These are phyloP conservation scores for Gastrophysa polygoni DNA, from an alignment of 2,888 invertebrate genomes.

Conservation along the genomic window DNA sequence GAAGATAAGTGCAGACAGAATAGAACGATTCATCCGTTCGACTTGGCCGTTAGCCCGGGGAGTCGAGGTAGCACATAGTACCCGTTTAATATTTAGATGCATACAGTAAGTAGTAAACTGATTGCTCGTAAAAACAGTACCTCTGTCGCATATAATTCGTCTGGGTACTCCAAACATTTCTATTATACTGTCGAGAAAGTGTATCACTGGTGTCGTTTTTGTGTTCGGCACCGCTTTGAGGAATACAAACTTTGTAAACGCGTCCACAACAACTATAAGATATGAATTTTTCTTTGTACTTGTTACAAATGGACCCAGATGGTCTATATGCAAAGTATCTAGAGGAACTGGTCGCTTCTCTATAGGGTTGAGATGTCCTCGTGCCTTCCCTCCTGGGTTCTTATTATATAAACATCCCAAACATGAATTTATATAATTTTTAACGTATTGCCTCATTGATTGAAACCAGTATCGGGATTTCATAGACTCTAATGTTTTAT, in stretches of 20 bases:
- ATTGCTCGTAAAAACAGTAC: too few relatives aligned
- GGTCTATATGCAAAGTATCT: slow-evolving; percentile 44
- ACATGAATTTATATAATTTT: slow-evolving; percentile 46
- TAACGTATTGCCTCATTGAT: slow-evolving; percentile 36
- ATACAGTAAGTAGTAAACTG: too few relatives aligned
- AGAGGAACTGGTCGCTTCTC: slow-evolving; percentile 38
- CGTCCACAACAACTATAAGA: too few relatives aligned
- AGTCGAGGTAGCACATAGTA: slow-evolving; percentile 39
- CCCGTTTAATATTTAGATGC: too few relatives aligned
- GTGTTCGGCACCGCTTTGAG: slow-evolving; percentile 37
- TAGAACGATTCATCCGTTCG: too few relatives aligned
- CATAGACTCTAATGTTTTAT: slow-evolving; percentile 40
- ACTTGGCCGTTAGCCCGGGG: slow-evolving; percentile 44
- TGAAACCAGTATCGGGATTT: slow-evolving; percentile 44
- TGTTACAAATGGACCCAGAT: slow-evolving; percentile 16
- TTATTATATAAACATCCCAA: slow-evolving; percentile 48
- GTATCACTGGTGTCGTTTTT: slow-evolving; percentile 27
- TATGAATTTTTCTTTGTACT: too few relatives aligned
- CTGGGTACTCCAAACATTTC: slow-evolving; percentile 29
- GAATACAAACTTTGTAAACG: slow-evolving; percentile 50
- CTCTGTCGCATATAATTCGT: slow-evolving; percentile 31
- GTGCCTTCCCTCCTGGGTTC: slow-evolving; percentile 37
- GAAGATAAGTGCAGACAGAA: too few relatives aligned
- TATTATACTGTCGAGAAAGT: slow-evolving; percentile 25
- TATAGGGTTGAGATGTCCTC: slow-evolving; percentile 27